Conservation (phyloP, 2,113 vertebrate genomes). For the Atrichornis clamosus region DNA sequence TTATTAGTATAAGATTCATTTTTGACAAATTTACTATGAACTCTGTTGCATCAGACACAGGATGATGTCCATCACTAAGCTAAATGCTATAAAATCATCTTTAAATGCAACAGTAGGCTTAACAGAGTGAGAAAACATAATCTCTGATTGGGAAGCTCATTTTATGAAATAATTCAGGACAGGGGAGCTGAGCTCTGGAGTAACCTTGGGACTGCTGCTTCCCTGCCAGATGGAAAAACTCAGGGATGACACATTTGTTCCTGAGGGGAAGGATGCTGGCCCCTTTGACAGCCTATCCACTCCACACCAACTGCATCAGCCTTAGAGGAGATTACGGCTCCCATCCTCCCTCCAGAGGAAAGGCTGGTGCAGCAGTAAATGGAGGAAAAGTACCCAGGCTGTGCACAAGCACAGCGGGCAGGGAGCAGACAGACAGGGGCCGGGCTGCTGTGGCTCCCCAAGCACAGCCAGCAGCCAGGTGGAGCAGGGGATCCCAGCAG, state of each 20-base stretch:
- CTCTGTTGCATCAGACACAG: neutral
- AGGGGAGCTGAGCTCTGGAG: neutral
- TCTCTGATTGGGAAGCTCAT: neutral
- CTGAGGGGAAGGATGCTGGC: neutral
- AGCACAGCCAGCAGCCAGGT: neutral
- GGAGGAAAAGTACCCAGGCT: neutral
- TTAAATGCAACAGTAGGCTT: neutral
- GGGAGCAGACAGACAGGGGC: neutral
- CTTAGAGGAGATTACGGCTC: neutral
- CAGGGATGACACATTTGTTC: neutral
- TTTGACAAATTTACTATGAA: neutral
- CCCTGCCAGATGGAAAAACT: neutral
- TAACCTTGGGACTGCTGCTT: neutral
- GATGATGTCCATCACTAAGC: neutral
- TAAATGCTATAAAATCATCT: neutral
- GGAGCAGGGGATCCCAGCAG: neutral
- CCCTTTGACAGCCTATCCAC: neutral
- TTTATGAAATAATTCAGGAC: neutral
- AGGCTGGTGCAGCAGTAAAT: neutral
- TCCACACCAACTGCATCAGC: neutral
- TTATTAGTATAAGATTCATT: neutral
- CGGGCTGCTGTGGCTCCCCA: accelerated
- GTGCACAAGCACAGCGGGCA: neutral
- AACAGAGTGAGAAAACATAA: neutral
- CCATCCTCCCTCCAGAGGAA: neutral